Evolutionary conservation across 2,888 invertebrate species (phyloP), one percentile per base, ranked within the genome.

Genomic region (Noctua janthe): DNA sequence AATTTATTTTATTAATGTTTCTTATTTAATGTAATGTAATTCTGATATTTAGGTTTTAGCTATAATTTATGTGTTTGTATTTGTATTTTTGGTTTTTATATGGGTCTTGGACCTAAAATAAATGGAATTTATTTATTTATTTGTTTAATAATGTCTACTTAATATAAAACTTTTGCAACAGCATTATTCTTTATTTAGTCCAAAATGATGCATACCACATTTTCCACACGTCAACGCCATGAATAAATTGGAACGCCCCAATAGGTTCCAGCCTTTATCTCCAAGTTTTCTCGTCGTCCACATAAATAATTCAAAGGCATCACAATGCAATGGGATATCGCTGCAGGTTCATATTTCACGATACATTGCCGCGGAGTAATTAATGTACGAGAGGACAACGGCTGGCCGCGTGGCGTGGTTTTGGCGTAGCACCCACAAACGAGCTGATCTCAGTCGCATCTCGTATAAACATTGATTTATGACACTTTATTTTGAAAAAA

Each of bases 261-360:
- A 81, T 78, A 69, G 74, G 49, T 71, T 29, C 29, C 20, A 71
- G 69, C 67, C 71, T 62, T 69, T 84, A 66, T 66, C 81, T 84
- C 81, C 23, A 69, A 83, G 70, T 84, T 88, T 87, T 87, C 84
- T 83, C 67, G 67, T 59, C 70, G 67, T 56, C 56, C 85, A 91
- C 93, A 94, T 95, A 93, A 94, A 95, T 95, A 94, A 95, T 95
- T 94, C 94, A 94, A 91, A 91, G 87, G 91, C 93, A 92, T 94
- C 93, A 92, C 92, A 93, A 92, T 93, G 94, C 94, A 94, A 92
- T 92, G 92, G 91, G 92, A 93, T 94, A 93, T 94, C 93, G 91
- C 90, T 93, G 93, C 94, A 93, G 95, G 94, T 94, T 93, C 95
- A 95, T 95, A 95, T 95, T 95, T 95, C 95, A 95, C 93, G 91